These are phyloP conservation scores for Cyphomyrmex costatus DNA, from an alignment of 1,140 invertebrate species.

Conservation along the genomic window DNA sequence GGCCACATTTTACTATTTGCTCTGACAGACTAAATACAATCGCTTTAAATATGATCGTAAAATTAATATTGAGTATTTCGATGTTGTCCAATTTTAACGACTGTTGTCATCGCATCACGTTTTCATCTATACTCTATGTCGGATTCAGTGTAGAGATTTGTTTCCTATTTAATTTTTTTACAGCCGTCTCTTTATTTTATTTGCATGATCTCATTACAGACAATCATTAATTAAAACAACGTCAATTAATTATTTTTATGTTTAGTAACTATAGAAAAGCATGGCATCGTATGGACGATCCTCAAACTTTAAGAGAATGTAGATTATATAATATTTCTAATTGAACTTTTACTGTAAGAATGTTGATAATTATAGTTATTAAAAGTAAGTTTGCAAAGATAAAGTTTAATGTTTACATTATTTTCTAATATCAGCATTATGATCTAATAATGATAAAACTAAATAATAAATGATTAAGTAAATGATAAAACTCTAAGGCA, in stretches of 20 bases:
- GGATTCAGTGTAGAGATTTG: neutral
- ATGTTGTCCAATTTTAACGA: constrained; percentile 34
- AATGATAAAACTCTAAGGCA: neutral
- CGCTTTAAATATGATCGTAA: constrained; percentile 41
- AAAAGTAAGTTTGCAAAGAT: neutral
- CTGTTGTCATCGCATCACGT: neutral
- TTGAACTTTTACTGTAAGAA: neutral
- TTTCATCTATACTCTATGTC: neutral
- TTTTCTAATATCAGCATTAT: neutral
- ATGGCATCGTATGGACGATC: neutral
- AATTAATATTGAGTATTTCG: constrained; percentile 13
- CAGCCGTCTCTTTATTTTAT: neutral
- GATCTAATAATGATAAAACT: neutral
- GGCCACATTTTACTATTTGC: constrained; percentile 45
- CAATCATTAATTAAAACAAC: constrained; percentile 12
- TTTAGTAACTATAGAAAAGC: neutral
- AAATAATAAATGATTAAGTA: neutral
- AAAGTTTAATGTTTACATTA: neutral
- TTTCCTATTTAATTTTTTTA: constrained; percentile 10
- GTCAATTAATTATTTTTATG: neutral
- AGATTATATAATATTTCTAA: neutral
- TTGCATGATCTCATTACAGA: neutral
- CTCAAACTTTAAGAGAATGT: neutral
- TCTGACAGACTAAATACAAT: neutral
- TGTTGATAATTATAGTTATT: neutral